Evolutionary conservation across 2,888 invertebrate genomes (phyloP), one percentile per base, ranked within the genome.

Genomic region (Cheilosia impressa): DNA sequence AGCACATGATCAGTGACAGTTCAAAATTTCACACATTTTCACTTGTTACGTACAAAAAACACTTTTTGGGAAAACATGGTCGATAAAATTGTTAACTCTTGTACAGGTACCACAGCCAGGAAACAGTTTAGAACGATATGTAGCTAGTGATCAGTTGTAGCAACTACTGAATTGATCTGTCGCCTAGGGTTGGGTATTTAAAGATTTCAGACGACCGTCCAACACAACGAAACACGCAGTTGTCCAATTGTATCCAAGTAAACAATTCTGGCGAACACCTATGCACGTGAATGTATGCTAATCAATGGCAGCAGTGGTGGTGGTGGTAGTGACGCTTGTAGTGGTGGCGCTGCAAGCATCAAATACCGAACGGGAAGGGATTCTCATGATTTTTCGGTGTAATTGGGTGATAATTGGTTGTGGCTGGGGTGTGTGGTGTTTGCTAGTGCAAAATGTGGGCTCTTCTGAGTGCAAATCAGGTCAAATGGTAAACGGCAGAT

Each of bases 401-500:
- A 80, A 75, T 84, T 71, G 75, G 63, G 75, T 84, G 84, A 71
- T 84, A 84, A 84, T 84, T 84, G 38, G 17, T 47, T 24, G 19
- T 50, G 31, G 71, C n/a, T 27, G 38, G 27, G 41, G 19, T 55
- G 50, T 43, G 52, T 47, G 77, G 19, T 55, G 31, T 55, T 82
- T 71, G 53, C 41, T 47, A 60, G 15, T 41, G 53, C 15, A 52
- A 22, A 10, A 2, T 22, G 41, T 38, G 24, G 13, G n/a, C 60
- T 65, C 57, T 27, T 27, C 7, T 24, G 7, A 53, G 19, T 10
- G 38, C 41, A 7, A 76, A 60, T 45, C 27, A 53, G 81, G 80
- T 57, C 57, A 69, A 22, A 24, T 58, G 57, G 19, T 19, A 24
- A 60, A 43, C 43, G 55, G 17, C 22, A 27, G 13, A 38, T 15